Base-by-base conservation (phyloP, 2,888 invertebrate species). In the Lasioglossum calceatum region DNA sequence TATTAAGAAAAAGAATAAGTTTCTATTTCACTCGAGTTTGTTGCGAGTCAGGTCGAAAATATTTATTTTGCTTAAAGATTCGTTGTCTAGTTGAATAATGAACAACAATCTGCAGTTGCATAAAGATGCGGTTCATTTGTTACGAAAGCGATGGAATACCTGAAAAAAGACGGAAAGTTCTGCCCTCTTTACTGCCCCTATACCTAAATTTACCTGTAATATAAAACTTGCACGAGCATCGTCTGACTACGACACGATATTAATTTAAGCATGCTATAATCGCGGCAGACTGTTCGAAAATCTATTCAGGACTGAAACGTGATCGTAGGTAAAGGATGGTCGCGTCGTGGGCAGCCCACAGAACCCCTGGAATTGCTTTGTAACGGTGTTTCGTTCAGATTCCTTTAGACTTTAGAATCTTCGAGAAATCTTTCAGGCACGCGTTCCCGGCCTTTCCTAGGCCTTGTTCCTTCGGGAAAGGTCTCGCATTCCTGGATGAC, bases 401-500 rank as follows among this genome's bases (percentile, higher is more conserved):
- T 72, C 72, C n/a, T 78, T 61, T n/a, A n/a, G 23, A 73, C n/a
- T 78, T 61, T 23, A 23, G 23, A 71, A 75, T 50, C 50, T 61
- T 67, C 0, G 77, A 64, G 77, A 73, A 72, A 79, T 74, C 64
- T 81, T 70, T 82, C 54, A n/a, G 23, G n/a, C 44, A 44, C 4
- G 4, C 77, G 19, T 47, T 50, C 42, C 73, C 58, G 47, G 36
- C 42, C 70, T 77, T 77, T 74, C 78, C 71, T 27, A 44, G 72
- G 50, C 58, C 77, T 74, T 85, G 32, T 82, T 76, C 78, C 74
- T 80, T 79, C 58, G 32, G 79, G 74, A 77, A 84, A 82, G 79
- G 84, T 64, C 74, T 77, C 36, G 74, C 86, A 89, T 89, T 88
- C 88, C 84, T 79, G 23, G 77, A 77, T 88, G 88, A 85, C 81